Evolutionary conservation across 2,797 vertebrate species (phyloP).

Genomic region (Enteromius anoplus): DNA sequence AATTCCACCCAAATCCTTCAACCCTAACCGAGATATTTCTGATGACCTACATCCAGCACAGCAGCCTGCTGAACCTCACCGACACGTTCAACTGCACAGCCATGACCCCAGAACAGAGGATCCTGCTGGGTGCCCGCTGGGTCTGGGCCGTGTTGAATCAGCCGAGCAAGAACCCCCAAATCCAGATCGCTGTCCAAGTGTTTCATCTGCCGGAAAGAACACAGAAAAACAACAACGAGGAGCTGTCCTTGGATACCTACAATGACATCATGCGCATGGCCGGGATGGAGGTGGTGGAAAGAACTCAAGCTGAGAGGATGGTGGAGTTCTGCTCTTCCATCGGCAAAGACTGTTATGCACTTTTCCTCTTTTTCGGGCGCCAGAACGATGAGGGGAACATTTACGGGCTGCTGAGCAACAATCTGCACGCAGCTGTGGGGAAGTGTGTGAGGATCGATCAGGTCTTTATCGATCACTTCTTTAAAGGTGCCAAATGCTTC

Average conservation of each 20-base stretch:
- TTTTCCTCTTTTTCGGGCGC: constrained; percentile 77
- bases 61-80: constrained; percentile 65
- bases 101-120: constrained; percentile 74
- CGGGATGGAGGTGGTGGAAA: constrained; percentile 63
- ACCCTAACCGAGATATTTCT: constrained; percentile 76
- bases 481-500: constrained; percentile 72
- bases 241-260: constrained; percentile 11
- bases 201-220: constrained; percentile 63
- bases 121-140: constrained; percentile 79
- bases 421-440: constrained; percentile 69
- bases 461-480: constrained; percentile 74
- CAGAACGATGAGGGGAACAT: constrained; percentile 70
- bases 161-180: constrained; percentile 70
- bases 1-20: constrained; percentile 66
- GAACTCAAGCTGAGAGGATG: constrained; percentile 68
- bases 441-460: constrained; percentile 71
- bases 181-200: constrained; percentile 77
- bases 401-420: constrained; percentile 79
- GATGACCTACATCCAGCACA: constrained; percentile 78
- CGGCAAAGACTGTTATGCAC: constrained; percentile 77
- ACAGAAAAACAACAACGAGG: constrained; percentile 36
- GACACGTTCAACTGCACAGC: constrained; percentile 74
- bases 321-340: constrained; percentile 77
- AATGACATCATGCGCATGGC: constrained; percentile 70
- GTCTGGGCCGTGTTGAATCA: constrained; percentile 76